Evolutionary conservation across 2,888 invertebrate species (phyloP), one percentile per base, ranked within the genome.

Genomic region (Laothoe populi): DNA sequence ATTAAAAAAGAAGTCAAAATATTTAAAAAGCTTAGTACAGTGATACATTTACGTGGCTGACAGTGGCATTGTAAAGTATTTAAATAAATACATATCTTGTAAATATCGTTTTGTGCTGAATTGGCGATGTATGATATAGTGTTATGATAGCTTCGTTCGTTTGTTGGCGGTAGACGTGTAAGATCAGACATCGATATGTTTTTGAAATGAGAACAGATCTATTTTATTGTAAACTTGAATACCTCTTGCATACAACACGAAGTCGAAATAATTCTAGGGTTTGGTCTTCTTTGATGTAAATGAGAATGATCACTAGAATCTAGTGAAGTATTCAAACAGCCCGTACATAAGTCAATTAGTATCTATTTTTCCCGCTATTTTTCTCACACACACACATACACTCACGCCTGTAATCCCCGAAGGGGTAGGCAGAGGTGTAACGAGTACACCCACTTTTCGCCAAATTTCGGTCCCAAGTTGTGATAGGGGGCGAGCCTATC

Each of bases 1-100:
- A 68, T 80, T 95, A 63, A 93, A 92, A 71, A 90, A 86, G 70
- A 95, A 95, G 86, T 76, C 88, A 5, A 94, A 94, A 79, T 92
- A 94, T 72, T 79, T 94, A 63, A 91, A 90, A 73, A 87, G 80
- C 75, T 77, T 86, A 66, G 49, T 49, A 7, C 60, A 60, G 49
- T 60, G 60, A 60, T 53, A 26, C 26, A 38, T n/a, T 38, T 38
- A 38, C 13, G 7, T 19, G 61, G 48, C 38, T 24, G 38, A 60
- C 38, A 38, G 60, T 23, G 26, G 49, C 46, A 62, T 62, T 66
- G 64, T 66, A 57, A 63, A 46, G 66, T 68, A 64, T 69, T 60
- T 62, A 38, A 38, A 63, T 59, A 42, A 69, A 78, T 76, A 82
- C 83, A 82, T 83, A 84, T 84, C 84, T 72, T 82, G 82, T 83